These are phyloP conservation scores for Indicator maculatus DNA, from an alignment of 2,113 vertebrate species.

Conservation along the genomic window DNA sequence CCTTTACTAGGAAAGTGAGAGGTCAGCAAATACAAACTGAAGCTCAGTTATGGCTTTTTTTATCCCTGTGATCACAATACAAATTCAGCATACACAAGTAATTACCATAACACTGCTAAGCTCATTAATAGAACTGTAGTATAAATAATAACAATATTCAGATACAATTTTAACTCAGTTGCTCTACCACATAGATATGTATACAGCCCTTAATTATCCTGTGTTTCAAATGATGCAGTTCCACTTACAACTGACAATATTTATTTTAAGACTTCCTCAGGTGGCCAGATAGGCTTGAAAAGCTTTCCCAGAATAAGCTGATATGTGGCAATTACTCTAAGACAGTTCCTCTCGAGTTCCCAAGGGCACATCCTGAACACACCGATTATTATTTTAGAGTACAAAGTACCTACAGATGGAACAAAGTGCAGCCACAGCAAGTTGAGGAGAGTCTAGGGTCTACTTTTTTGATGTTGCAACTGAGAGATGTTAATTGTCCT, in stretches of 20 bases:
- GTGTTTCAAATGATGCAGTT: not conserved
- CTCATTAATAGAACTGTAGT: not conserved
- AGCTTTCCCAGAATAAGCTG: not conserved
- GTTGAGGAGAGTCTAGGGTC: not conserved
- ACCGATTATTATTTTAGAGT: not conserved
- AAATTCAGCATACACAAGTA: not conserved
- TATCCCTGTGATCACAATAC: not conserved
- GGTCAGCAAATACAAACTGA: not conserved
- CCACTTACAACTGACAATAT: not conserved
- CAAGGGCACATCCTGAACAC: not conserved
- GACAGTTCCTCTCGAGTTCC: not conserved
- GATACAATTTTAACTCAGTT: not conserved
- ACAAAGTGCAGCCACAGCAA: not conserved
- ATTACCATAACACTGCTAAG: not conserved
- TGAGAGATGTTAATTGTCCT: not conserved
- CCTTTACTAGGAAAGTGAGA: not conserved
- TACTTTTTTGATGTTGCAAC: not conserved
- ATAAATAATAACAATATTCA: not conserved
- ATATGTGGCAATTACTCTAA: not conserved
- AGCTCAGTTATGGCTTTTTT: not conserved
- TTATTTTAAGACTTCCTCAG: not conserved
- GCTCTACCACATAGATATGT: fast-evolving
- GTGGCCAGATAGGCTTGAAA: not conserved
- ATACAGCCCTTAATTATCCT: not conserved
- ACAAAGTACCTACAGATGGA: not conserved